phyloP scores from a whole-genome alignment of 2,888 invertebrate genomes.

The Thecophora atra region DNA sequence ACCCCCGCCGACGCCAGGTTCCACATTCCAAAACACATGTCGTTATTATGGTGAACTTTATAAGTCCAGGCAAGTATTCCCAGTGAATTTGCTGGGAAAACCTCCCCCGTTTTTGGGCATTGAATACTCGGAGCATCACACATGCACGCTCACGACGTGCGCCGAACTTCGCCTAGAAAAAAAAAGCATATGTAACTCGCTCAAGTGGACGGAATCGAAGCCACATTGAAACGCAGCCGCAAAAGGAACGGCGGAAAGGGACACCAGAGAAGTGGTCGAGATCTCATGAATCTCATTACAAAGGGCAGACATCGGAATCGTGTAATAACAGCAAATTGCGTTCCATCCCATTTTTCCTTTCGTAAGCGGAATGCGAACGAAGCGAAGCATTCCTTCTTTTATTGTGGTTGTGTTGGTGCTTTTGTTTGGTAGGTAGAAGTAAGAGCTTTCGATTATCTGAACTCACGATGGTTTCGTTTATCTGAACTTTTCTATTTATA shows the following conservation, averaged over 20 bases:
- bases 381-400: too few relatives aligned
- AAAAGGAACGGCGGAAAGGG: background rate
- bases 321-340: conserved; percentile 57
- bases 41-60: conserved; percentile 19
- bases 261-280: conserved; percentile 31
- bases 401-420: too few relatives aligned
- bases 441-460: too few relatives aligned
- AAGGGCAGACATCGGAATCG: conserved; percentile 54
- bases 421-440: too few relatives aligned
- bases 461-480: too few relatives aligned
- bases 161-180: conserved; percentile 35
- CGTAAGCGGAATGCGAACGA: too few relatives aligned
- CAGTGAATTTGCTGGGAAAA: conserved; percentile 17
- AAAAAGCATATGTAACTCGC: conserved; percentile 28
- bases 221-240: too few relatives aligned
- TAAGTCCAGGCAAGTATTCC: conserved; percentile 12
- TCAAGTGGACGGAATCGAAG: background rate
- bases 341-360: conserved; percentile 52
- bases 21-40: background rate
- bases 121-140: conserved; percentile 14
- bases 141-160: conserved; percentile 15
- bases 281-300: conserved; percentile 56
- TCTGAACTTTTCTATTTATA: too few relatives aligned
- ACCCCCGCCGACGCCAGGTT: background rate
- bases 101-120: conserved; percentile 31